Base-by-base conservation (phyloP, 2,113 vertebrate genomes). In the Grus americana region DNA sequence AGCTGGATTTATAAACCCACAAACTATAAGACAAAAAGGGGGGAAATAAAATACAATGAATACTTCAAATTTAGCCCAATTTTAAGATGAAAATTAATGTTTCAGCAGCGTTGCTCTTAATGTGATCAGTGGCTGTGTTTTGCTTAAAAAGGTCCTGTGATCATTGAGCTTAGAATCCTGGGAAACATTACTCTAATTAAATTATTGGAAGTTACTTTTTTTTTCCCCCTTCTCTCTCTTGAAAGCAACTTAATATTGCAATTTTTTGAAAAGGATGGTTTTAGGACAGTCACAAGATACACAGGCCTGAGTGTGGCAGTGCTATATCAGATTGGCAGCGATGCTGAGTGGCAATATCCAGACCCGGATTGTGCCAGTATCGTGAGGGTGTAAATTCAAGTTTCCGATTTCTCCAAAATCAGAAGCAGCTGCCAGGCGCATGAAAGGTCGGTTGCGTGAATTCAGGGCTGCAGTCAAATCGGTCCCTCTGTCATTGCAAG, bases 191-290 rank as follows among this genome's bases (percentile, higher is more conserved):
- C 34, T 63, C 24, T 83, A 12, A 34, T 42, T 10, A 67, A 89
- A 87, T 71, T 27, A 36, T 50, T 74, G 34, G 52, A 80, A 71
- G 29, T 36, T 18, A 16, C 20, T 24, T 49, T 47, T 38, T 2
- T 0, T 3, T 1, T 2, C 7, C 4, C 5, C 19, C 47, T 20
- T 19, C 4, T 7, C 46, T 36, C 12, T 40, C 55, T 40, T 36
- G 40, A 68, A 75, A 88, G 16, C 71, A 88, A 73, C 11, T 46
- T 30, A 16, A 47, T 88, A 74, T 12, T 90, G n/a, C 23, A 55
- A 6, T 9, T 79, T 83, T 90, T 79, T 52, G 21, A 17, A 47
- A 72, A 47, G 55, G 47, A 55, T 93, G 84, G 46, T 46, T 90
- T 90, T 82, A 88, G 88, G 90, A 73, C 67, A 88, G 59, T 78